Base-by-base conservation (phyloP, 2,797 vertebrate genomes). In the Phrynocephalus guinanensis region DNA sequence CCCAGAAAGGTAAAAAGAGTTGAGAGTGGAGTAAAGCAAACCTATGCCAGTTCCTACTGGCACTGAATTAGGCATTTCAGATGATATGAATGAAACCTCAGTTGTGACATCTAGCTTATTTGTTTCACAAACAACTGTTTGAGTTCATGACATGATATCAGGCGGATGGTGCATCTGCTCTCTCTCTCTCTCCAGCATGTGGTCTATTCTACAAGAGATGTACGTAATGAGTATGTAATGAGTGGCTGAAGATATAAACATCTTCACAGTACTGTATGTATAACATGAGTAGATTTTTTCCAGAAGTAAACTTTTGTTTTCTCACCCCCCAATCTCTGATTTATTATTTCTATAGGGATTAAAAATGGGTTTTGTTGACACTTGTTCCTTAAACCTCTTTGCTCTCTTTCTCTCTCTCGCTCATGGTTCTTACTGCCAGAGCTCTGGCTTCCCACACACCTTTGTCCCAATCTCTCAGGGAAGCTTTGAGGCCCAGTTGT, bases 61-160 rank as follows among this genome's bases (percentile, higher is more conserved):
- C 85, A 93, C 75, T 0, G 38, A 75, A 85, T 90, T 87, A 90
- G 86, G 77, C 79, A 92, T 94, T 94, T 93, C 79, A 95, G 92
- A 91, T 83, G 2, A 82, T 78, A 85, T 90, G 72, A 88, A 93
- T 92, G 50, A 92, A 93, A 91, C 0, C 0, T 90, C 88, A 86
- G 91, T 85, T 90, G 67, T 44, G 3, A 44, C 38, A 44, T 44
- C 38, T 44, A 90, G 82, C 71, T 92, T 89, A 89, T 84, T 82
- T 77, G 85, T 92, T 90, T 86, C 79, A 78, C 79, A 0, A 76
- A 87, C 89, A 94, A 92, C 88, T 91, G 86, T 90, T 93, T 91
- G 83, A 87, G 91, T 91, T 84, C 85, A 72, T 82, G 86, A 86
- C 71, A 86, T 94, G 89, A 94, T 93, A 92, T 95, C 93, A 92